These are phyloP conservation scores for Adelosebastes latens DNA, from an alignment of 2,797 vertebrate genomes.

Conservation along the genomic window DNA sequence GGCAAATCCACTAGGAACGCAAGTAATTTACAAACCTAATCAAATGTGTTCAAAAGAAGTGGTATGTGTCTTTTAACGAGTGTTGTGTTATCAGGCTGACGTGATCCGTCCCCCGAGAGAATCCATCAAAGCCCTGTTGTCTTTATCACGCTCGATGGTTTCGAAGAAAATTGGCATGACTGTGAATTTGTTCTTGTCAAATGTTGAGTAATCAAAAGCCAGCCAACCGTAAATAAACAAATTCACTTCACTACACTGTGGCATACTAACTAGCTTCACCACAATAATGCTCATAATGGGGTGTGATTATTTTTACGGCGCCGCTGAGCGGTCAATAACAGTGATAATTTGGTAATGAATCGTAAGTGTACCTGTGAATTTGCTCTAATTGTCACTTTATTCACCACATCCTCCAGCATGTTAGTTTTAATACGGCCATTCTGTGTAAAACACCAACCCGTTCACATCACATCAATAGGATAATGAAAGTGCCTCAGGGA, in stretches of 20 bases:
- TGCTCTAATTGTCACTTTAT: slow-evolving; percentile 65
- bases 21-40: slow-evolving; percentile 72
- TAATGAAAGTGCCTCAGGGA: slow-evolving; percentile 60
- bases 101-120: slow-evolving; percentile 74
- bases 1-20: slow-evolving; percentile 59
- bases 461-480: slow-evolving; percentile 36
- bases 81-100: slow-evolving; percentile 68
- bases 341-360: slow-evolving; percentile 72
- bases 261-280: slow-evolving; percentile 71
- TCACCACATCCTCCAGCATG: slow-evolving; percentile 39
- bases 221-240: slow-evolving; percentile 77
- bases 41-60: slow-evolving; percentile 72
- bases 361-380: slow-evolving; percentile 60
- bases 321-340: slow-evolving; percentile 61
- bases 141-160: slow-evolving; percentile 68
- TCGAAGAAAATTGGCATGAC: slow-evolving; percentile 73
- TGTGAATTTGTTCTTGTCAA: slow-evolving; percentile 81
- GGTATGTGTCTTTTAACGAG: slow-evolving; percentile 64
- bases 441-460: slow-evolving; percentile 54
- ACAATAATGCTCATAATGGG: slow-evolving; percentile 63
- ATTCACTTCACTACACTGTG: slow-evolving; percentile 51
- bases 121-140: slow-evolving; percentile 75
- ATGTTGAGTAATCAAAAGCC: slow-evolving; percentile 77
- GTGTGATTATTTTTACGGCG: slow-evolving; percentile 67
- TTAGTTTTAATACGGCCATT: slow-evolving; percentile 64